Conservation (phyloP, 2,888 invertebrate genomes). For the Conops quadrifasciatus region DNA sequence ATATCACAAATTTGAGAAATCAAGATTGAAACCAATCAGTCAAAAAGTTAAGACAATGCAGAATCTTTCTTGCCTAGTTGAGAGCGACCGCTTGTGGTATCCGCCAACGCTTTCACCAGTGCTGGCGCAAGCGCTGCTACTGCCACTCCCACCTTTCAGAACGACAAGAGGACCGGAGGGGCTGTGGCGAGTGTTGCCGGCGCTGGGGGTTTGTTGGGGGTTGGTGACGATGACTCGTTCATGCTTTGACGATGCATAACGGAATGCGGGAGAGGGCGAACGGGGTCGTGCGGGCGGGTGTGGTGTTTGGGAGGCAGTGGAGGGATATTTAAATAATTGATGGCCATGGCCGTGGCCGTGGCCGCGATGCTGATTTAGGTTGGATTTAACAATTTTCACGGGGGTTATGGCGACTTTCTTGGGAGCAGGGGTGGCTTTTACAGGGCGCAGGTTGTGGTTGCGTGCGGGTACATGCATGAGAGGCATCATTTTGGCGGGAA, state of each 20-base stretch:
- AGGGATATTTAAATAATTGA: constrained; percentile 18
- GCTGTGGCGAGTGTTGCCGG: constrained; percentile 40
- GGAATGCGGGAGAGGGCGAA: constrained; percentile 49
- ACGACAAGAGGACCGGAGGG: constrained; percentile 45
- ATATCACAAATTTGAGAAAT: no score
- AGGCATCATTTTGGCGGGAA: constrained; percentile 44
- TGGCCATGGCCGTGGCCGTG: no score
- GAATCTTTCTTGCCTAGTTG: constrained; percentile 50
- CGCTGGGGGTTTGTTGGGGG: constrained; percentile 39
- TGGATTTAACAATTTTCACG: constrained; percentile 19
- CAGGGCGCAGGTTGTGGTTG: not conserved
- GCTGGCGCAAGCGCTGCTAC: constrained; percentile 25
- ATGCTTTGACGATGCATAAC: constrained; percentile 49
- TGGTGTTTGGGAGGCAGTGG: constrained; percentile 21
- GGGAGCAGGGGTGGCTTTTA: constrained; percentile 16
- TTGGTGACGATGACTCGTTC: constrained; percentile 44
- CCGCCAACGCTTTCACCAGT: constrained; percentile 47
- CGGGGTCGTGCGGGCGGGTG: constrained; percentile 43
- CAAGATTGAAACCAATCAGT: constrained; percentile 15
- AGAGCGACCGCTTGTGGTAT: constrained; percentile 49
- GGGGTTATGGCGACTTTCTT: constrained; percentile 21
- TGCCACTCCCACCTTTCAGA: constrained; percentile 43
- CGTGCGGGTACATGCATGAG: constrained; percentile 24
- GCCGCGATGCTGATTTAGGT: constrained; percentile 2
- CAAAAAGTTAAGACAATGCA: not conserved